Evolutionary conservation across 2,797 vertebrate genomes (phyloP).

Genomic region (Pangasius djambal): DNA sequence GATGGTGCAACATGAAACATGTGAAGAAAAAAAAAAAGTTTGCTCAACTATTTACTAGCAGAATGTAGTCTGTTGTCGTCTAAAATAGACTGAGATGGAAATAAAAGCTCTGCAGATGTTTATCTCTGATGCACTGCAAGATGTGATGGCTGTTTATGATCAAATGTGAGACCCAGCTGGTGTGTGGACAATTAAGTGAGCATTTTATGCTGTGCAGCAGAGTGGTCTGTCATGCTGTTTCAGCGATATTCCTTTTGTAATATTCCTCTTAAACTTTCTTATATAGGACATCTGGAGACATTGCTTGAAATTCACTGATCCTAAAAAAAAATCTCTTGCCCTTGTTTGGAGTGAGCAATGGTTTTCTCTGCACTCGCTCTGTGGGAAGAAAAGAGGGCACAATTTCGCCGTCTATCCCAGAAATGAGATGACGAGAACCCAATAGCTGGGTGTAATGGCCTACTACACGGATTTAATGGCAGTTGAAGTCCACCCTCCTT

Average conservation of each 20-base stretch:
- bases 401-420: neutral
- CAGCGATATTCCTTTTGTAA: neutral
- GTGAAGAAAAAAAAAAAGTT: neutral
- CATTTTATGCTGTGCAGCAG: neutral
- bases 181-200: neutral
- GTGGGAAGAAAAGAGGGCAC: neutral
- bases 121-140: neutral
- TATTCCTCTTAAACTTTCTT: neutral
- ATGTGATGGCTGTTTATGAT: neutral
- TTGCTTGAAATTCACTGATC: neutral
- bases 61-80: neutral
- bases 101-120: neutral
- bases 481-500: slow-evolving; percentile 20
- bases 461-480: slow-evolving; percentile 14
- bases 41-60: neutral
- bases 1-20: neutral
- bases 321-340: neutral
- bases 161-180: neutral
- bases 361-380: too few species aligned
- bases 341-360: neutral
- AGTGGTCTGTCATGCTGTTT: neutral
- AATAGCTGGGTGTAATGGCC: slow-evolving; percentile 26
- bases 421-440: slow-evolving; percentile 17
- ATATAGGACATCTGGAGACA: slow-evolving; percentile 7
- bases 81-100: neutral